Evolutionary conservation across 2,888 invertebrate species (phyloP).

Genomic region (Parascotia fuliginaria): DNA sequence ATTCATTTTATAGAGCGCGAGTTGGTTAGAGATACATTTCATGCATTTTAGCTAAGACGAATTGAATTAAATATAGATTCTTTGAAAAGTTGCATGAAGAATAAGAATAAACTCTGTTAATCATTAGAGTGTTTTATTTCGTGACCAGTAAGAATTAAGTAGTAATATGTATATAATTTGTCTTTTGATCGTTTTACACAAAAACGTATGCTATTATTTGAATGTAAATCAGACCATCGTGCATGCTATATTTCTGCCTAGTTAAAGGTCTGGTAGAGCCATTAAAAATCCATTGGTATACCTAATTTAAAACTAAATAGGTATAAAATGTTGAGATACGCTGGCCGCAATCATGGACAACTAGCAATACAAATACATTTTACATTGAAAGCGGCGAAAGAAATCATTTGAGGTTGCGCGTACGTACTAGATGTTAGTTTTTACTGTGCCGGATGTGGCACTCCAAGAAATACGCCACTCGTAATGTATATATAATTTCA

Average conservation of each 20-base stretch:
- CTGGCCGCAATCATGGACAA: constrained; percentile 50
- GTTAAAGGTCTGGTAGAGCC: constrained; percentile 13
- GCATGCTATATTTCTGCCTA: constrained; percentile 1
- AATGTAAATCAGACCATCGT: constrained; percentile 6
- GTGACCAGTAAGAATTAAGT: constrained; percentile 33
- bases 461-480: constrained; percentile 31
- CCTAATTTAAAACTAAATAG: constrained; percentile 5
- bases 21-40: constrained; percentile 37
- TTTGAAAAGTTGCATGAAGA: constrained; percentile 24
- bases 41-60: constrained; percentile 30
- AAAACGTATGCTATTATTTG: constrained; percentile 28
- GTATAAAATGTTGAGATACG: constrained; percentile 55
- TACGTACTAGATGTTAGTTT: constrained; percentile 55
- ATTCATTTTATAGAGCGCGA: constrained; percentile 32
- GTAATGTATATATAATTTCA: constrained; percentile 69
- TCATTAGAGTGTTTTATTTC: constrained; percentile 36
- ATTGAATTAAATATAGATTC: constrained; percentile 34
- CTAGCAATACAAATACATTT: constrained; percentile 68
- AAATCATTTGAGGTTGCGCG: constrained; percentile 75
- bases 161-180: constrained; percentile 8
- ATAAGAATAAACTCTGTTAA: constrained; percentile 15
- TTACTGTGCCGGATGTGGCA: constrained; percentile 78
- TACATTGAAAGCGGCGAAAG: constrained; percentile 67
- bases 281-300: constrained; percentile 9
- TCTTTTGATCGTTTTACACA: constrained; percentile 9